Evolutionary conservation across 2,113 vertebrate genomes (phyloP).

Genomic region (Jacana jacana): DNA sequence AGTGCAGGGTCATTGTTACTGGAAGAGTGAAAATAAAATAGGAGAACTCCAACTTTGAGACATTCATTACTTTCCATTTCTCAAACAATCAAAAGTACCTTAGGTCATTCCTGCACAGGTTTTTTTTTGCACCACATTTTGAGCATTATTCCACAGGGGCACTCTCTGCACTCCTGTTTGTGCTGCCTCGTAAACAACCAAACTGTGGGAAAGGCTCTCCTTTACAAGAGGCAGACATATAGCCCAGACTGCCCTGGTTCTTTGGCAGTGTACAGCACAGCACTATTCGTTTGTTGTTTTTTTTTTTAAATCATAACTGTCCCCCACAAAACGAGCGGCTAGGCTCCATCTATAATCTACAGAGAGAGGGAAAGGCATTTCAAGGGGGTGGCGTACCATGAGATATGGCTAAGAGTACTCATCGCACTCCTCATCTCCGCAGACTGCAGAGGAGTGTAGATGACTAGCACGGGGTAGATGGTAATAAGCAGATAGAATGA

Average conservation of each 20-base stretch:
- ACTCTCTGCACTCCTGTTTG: background rate
- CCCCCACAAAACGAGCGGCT: background rate
- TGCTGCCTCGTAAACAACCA: background rate
- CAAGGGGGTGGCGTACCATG: background rate
- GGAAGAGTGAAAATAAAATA: constrained; percentile 20
- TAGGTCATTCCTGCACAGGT: background rate
- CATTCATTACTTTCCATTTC: constrained; percentile 37
- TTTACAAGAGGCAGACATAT: background rate
- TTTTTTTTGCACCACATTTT: background rate
- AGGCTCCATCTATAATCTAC: background rate
- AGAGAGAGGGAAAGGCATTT: background rate
- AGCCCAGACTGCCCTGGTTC: background rate
- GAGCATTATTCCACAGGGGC: background rate
- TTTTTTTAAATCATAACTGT: too few relatives aligned
- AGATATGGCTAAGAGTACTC: background rate
- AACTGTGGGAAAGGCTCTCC: background rate
- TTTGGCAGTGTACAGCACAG: background rate
- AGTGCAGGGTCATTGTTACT: background rate
- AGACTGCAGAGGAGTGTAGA: background rate
- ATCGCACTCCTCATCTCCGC: background rate
- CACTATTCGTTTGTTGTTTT: too few relatives aligned
- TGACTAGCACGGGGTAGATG: background rate
- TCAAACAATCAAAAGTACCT: constrained; percentile 13
- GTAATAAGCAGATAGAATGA: constrained; percentile 32
- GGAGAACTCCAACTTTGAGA: constrained; percentile 26